Evolutionary conservation across 2,888 invertebrate genomes (phyloP).

Genomic region (Euspilapteryx auroguttella): DNA sequence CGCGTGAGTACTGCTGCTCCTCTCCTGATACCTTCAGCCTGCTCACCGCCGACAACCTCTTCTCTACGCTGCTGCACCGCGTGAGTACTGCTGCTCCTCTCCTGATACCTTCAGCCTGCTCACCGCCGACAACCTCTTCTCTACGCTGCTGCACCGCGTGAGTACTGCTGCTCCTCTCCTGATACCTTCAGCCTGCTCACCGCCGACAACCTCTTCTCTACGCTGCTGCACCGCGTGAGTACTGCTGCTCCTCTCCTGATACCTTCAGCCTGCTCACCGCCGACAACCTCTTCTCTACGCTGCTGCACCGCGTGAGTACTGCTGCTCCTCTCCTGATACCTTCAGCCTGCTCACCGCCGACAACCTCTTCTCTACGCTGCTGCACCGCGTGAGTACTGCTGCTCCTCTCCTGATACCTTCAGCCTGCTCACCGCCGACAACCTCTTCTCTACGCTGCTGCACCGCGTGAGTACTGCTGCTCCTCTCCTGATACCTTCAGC

Average conservation of each 20-base stretch:
- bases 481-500: too few relatives aligned
- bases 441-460: conserved; percentile 82
- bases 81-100: too few relatives aligned
- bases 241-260: too few relatives aligned
- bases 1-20: conserved; percentile 68
- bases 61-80: conserved; percentile 82
- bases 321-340: too few relatives aligned
- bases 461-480: conserved; percentile 70
- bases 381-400: conserved; percentile 73
- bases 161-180: too few relatives aligned
- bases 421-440: conserved; percentile 92
- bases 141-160: conserved; percentile 82
- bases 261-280: too few relatives aligned
- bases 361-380: conserved; percentile 83
- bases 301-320: conserved; percentile 73
- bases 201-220: conserved; percentile 88
- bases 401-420: too few relatives aligned
- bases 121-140: conserved; percentile 89
- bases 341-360: conserved; percentile 92
- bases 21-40: too few relatives aligned
- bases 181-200: too few relatives aligned
- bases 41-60: conserved; percentile 89
- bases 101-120: too few relatives aligned
- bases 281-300: conserved; percentile 86
- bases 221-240: conserved; percentile 77